Percentiles rank a stretch among this genome's conserved stretches.
Evolutionary conservation across 2,797 vertebrate genomes (phyloP).

Genomic region (Parauchenoglanis ngamensis): DNA sequence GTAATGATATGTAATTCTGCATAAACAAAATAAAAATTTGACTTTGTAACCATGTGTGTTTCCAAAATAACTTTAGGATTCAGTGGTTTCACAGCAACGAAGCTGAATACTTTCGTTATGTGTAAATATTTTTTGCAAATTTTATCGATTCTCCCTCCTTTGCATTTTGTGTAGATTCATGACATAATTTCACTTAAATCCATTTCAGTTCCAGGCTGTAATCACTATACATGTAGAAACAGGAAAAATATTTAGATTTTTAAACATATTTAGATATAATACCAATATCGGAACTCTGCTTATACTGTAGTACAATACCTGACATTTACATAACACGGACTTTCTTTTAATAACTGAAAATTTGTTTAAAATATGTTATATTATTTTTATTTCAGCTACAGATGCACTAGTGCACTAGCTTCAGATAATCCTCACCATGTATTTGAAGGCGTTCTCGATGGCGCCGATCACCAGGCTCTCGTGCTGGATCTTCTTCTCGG

Average conservation of each 20-base stretch:
- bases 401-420: neutral
- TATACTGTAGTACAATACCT: neutral
- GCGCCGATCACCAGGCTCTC: slow-evolving; percentile 93
- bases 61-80: neutral
- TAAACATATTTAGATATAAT: neutral
- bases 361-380: neutral
- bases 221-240: neutral
- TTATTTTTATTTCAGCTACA: no score
- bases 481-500: slow-evolving; percentile 91
- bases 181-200: neutral
- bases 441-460: slow-evolving; percentile 93
- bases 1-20: neutral
- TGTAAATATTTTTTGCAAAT: neutral
- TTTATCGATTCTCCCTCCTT: neutral
- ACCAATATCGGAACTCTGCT: neutral
- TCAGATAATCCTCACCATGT: slow-evolving; percentile 82
- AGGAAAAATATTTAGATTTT: neutral
- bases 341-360: neutral
- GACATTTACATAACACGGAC: neutral
- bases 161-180: neutral
- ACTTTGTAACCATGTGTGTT: neutral
- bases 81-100: neutral
- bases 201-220: neutral
- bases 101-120: neutral
- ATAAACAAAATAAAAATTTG: neutral